Evolutionary conservation across 2,797 vertebrate species (phyloP).

Genomic region (Peromyscus nudipes): DNA sequence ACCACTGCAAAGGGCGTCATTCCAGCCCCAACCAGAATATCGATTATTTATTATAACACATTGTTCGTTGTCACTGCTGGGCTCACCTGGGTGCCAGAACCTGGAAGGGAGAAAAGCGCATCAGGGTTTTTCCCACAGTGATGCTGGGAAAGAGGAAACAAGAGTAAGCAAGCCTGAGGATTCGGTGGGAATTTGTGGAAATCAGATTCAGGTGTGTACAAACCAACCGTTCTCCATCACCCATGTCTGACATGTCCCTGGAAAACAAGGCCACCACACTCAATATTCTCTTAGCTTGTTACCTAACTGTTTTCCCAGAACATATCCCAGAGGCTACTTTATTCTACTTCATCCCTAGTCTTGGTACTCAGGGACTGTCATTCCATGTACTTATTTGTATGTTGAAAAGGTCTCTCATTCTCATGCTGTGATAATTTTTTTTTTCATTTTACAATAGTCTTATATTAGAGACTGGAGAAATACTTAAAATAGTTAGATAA

Average conservation of each 20-base stretch:
- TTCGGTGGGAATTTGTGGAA: background rate
- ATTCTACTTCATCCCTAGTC: background rate
- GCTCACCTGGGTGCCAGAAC: conserved; percentile 55
- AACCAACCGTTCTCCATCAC: background rate
- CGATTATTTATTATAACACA: background rate
- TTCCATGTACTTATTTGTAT: background rate
- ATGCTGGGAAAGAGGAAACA: background rate
- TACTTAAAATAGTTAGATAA: background rate
- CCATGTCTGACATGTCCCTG: background rate
- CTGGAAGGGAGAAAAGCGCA: conserved; percentile 51
- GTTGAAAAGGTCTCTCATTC: background rate
- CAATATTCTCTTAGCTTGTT: background rate
- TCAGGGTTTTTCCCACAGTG: background rate
- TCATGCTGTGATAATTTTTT: background rate
- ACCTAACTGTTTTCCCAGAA: background rate
- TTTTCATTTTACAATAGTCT: background rate
- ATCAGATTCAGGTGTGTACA: background rate
- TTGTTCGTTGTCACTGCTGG: rapidly evolving
- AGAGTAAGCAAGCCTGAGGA: background rate
- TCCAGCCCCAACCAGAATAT: conserved; percentile 58
- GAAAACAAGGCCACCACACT: background rate
- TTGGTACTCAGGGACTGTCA: background rate
- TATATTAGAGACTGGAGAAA: background rate
- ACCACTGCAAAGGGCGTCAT: rapidly evolving
- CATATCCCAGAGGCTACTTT: background rate